Percentiles rank a stretch among this genome's conserved stretches.
phyloP scores from a whole-genome alignment of 2,888 invertebrate genomes.

The Rhagonycha fulva region DNA sequence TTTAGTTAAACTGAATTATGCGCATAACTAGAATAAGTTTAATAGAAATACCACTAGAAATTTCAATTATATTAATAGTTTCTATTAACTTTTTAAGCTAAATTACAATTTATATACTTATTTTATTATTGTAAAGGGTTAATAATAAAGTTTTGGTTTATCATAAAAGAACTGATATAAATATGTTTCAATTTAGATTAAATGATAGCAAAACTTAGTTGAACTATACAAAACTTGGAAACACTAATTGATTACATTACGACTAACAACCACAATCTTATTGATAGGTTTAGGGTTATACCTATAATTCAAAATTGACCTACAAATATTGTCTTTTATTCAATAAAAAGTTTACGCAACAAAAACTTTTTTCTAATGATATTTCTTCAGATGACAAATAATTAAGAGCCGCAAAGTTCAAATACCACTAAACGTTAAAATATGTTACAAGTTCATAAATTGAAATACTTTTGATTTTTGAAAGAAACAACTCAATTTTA shows the following conservation, averaged over 20 bases:
- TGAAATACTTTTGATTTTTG: neutral
- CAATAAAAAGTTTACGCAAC: neutral
- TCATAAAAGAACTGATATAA: neutral
- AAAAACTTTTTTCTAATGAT: neutral
- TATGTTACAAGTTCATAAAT: neutral
- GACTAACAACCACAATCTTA: conserved; percentile 3
- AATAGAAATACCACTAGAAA: neutral
- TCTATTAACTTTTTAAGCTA: neutral
- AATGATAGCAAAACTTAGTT: neutral
- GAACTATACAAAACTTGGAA: conserved; percentile 1
- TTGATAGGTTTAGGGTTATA: conserved; percentile 3
- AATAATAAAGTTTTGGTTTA: neutral
- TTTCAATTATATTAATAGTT: neutral
- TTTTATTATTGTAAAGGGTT: neutral
- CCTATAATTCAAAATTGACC: neutral
- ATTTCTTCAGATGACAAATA: neutral
- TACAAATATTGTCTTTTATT: neutral
- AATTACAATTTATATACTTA: neutral
- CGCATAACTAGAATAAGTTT: neutral
- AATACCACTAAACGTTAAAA: neutral
- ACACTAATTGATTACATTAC: conserved; percentile 4
- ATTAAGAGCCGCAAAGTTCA: neutral
- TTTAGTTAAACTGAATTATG: neutral
- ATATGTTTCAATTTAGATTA: neutral
- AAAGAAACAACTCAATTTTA: neutral